Evolutionary conservation across 2,797 vertebrate species (phyloP).

Genomic region (Paramormyrops hopkinsi): DNA sequence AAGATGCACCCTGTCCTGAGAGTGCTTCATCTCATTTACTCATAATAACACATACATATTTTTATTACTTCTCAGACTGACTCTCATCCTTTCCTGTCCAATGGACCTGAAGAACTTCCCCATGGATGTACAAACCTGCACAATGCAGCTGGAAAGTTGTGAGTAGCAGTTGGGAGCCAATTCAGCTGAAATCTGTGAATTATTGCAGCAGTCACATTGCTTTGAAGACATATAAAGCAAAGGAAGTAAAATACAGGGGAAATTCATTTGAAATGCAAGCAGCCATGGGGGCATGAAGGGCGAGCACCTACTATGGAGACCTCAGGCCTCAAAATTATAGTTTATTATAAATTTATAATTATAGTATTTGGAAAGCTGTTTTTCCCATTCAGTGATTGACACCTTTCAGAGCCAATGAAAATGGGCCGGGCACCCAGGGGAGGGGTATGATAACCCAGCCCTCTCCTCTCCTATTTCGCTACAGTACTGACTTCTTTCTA

Average conservation of each 20-base stretch:
- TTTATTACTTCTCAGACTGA: constrained; percentile 65
- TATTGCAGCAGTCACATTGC: background rate
- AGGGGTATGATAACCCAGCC: background rate
- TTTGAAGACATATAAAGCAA: too few relatives aligned
- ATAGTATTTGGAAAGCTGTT: background rate
- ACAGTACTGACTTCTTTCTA: background rate
- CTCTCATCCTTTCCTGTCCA: constrained; percentile 90
- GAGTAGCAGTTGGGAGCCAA: background rate
- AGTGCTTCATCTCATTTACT: background rate
- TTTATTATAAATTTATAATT: background rate
- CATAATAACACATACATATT: background rate
- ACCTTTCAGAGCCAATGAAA: background rate
- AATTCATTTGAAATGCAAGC: background rate
- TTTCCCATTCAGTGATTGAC: background rate
- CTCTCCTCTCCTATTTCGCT: background rate
- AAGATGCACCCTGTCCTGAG: background rate
- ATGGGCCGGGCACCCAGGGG: background rate
- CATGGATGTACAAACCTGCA: constrained; percentile 96
- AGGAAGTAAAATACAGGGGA: background rate
- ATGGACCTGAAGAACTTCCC: constrained; percentile 99
- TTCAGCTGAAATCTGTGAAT: background rate
- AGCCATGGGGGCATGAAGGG: background rate
- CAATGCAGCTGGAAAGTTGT: constrained; percentile 87
- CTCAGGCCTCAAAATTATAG: background rate
- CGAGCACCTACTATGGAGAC: background rate